phyloP scores from a whole-genome alignment of 2,113 vertebrate species.

The Larimichthys crocea region DNA sequence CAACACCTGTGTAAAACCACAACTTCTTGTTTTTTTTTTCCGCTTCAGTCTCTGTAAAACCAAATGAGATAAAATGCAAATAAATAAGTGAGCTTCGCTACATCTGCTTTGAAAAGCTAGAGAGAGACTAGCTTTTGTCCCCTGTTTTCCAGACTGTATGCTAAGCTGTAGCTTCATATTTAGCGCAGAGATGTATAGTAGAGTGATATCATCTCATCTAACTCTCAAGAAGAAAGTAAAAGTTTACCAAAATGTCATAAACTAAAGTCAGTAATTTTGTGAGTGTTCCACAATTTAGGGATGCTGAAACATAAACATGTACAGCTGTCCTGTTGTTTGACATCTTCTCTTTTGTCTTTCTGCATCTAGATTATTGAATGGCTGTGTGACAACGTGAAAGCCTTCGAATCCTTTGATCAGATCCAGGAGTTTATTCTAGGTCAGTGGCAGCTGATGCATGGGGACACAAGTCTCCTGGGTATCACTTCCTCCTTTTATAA shows the following conservation, averaged over 20 bases:
- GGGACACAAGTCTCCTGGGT: constrained; percentile 7
- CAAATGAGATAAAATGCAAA: neutral
- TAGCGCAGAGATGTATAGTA: too few relatives aligned
- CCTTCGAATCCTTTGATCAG: constrained; percentile 89
- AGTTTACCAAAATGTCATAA: neutral
- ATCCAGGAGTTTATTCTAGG: constrained; percentile 96
- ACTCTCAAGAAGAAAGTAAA: neutral
- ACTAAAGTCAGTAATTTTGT: neutral
- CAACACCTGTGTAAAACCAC: neutral
- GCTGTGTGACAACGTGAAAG: constrained; percentile 89
- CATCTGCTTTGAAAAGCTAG: too few relatives aligned
- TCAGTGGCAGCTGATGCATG: constrained; percentile 75
- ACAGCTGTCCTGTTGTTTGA: neutral
- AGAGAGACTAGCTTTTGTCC: neutral
- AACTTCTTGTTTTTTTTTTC: neutral
- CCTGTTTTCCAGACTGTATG: neutral
- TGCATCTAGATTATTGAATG: constrained; percentile 89
- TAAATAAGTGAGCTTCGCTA: too few relatives aligned
- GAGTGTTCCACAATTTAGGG: too few relatives aligned
- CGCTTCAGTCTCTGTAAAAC: neutral
- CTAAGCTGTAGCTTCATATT: too few relatives aligned
- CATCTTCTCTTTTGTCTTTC: constrained; percentile 35
- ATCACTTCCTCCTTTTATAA: constrained; percentile 18
- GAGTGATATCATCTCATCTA: neutral
- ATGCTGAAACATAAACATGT: neutral